A percentile compares a stretch with the other conserved stretches of the same genome.
Conservation (phyloP, 2,888 invertebrate species). For the Choristoneura rosaceana region DNA sequence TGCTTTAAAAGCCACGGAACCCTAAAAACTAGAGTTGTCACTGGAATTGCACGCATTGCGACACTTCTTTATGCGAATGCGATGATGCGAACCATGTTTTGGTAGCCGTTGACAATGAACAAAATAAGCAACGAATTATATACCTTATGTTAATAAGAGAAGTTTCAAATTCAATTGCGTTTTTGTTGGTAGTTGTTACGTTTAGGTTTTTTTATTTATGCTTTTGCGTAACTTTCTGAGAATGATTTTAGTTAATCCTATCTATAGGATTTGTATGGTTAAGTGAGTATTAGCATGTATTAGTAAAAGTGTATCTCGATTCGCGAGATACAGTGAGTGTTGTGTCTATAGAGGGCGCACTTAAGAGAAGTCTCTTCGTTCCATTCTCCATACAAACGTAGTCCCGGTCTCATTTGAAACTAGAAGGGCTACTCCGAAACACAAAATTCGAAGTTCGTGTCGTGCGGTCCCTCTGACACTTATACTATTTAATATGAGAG, state of each 20-base stretch:
- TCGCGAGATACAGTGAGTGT: too few species aligned
- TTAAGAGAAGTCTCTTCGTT: too few species aligned
- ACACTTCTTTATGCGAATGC: constrained; percentile 52
- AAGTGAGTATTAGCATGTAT: constrained; percentile 14
- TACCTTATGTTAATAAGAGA: not conserved
- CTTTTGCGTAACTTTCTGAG: constrained; percentile 44
- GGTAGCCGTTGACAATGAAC: constrained; percentile 24
- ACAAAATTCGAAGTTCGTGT: too few species aligned
- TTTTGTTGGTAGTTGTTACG: not conserved
- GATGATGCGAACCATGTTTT: constrained; percentile 58
- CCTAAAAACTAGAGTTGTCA: constrained; percentile 38
- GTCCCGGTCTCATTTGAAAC: too few species aligned
- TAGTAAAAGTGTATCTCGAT: constrained; percentile 9
- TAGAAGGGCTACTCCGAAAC: too few species aligned
- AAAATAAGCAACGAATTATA: not conserved
- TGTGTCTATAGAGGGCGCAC: too few species aligned
- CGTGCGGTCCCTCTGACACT: too few species aligned
- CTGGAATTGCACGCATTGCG: constrained; percentile 42
- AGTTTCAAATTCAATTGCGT: not conserved
- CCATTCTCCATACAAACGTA: too few species aligned
- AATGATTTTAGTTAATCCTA: constrained; percentile 44
- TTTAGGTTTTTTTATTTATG: not conserved
- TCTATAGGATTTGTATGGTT: constrained; percentile 32
- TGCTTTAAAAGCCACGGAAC: constrained; percentile 5
- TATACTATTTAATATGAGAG: too few species aligned